Percentiles rank a stretch among this genome's conserved stretches.
These are phyloP conservation scores for Esperia sulphurella DNA, from an alignment of 2,888 invertebrate genomes.

Conservation along the genomic window DNA sequence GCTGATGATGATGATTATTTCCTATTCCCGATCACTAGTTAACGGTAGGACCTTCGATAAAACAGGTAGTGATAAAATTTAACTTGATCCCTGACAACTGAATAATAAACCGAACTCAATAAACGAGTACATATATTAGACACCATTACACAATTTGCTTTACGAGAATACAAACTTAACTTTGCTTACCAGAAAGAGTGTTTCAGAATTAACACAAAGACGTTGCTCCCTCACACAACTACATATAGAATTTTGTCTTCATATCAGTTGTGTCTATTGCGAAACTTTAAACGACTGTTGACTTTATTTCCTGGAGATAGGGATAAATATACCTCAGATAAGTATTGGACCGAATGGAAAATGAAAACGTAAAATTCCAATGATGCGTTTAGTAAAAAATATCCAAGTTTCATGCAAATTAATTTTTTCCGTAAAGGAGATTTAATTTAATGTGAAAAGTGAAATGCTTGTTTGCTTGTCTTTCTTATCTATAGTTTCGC, in stretches of 20 bases:
- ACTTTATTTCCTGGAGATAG: not conserved
- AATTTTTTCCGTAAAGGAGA: no score
- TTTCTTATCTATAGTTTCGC: no score
- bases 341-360: not conserved
- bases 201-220: not conserved
- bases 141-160: no score
- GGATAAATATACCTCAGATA: not conserved
- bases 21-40: no score
- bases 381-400: not conserved
- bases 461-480: no score
- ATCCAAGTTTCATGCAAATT: not conserved
- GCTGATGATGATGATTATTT: no score
- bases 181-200: constrained; percentile 13
- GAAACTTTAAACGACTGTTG: constrained; percentile 14
- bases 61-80: no score
- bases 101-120: no score
- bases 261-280: constrained; percentile 12
- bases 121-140: no score
- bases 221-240: constrained; percentile 6
- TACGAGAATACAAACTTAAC: constrained; percentile 19
- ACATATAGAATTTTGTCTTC: constrained; percentile 23
- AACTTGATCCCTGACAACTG: no score
- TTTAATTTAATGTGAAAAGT: no score
- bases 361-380: not conserved
- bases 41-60: no score